Conservation (phyloP, 35 echinoderm and acorn worm species). For the Holothuria glaberrima region DNA sequence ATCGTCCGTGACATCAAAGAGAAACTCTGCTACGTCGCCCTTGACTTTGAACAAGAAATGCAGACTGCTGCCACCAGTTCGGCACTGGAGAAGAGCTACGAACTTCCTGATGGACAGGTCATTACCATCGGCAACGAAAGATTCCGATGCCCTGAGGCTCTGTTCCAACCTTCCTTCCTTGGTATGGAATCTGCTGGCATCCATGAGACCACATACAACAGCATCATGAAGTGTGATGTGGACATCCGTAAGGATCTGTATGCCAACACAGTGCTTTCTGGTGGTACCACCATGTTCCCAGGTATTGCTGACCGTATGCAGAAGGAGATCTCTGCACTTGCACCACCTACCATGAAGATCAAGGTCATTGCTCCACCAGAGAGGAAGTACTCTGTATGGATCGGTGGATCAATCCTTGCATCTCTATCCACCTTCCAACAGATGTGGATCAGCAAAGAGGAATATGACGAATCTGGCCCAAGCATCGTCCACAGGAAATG, state of each 20-base stretch:
- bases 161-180: no score
- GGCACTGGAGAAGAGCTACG: not conserved
- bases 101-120: conserved; percentile 73
- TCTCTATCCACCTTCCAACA: conserved; percentile 94
- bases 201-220: conserved; percentile 77
- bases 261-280: conserved; percentile 86
- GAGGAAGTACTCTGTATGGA: conserved; percentile 96
- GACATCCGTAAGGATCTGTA: conserved; percentile 3
- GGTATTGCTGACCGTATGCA: conserved; percentile 94
- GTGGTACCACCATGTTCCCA: conserved; percentile 90
- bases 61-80: no score
- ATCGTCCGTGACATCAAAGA: no score
- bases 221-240: conserved; percentile 46
- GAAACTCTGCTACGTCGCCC: no score
- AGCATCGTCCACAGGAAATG: conserved; percentile 90
- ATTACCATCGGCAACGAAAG: no score
- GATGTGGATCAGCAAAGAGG: conserved; percentile 99
- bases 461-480: conserved; percentile 91
- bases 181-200: conserved; percentile 24
- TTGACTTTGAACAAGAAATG: no score
- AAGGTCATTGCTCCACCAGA: conserved; percentile 92
- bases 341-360: conserved; percentile 51
- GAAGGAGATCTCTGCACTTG: not conserved
- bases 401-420: conserved; percentile 88
- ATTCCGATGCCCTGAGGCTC: no score